phyloP scores from a whole-genome alignment of 2,113 vertebrate species.

The Ciconia boyciana region DNA sequence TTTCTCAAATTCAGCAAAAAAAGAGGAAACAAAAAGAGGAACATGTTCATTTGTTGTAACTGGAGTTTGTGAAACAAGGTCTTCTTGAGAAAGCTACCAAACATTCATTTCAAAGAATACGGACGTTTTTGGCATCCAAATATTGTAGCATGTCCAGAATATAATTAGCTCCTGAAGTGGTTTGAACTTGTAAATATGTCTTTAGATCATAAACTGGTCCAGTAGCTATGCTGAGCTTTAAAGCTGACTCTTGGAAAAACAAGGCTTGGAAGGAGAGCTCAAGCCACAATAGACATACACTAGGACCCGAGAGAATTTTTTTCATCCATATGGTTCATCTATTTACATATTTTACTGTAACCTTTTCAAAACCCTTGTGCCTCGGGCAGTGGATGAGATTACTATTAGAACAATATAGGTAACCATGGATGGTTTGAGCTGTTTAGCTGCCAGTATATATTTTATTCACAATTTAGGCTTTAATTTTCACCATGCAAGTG shows the following conservation, averaged over 20 bases:
- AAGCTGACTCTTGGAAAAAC: conserved; percentile 24
- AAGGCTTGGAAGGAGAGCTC: not conserved
- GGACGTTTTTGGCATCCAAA: conserved; percentile 49
- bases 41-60: conserved; percentile 74
- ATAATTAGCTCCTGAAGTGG: conserved; percentile 42
- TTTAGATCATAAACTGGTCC: conserved; percentile 50
- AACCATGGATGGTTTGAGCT: not conserved
- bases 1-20: conserved; percentile 68
- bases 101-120: conserved; percentile 72
- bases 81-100: conserved; percentile 72
- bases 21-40: conserved; percentile 78
- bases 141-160: conserved; percentile 49
- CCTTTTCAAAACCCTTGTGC: conserved; percentile 21
- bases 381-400: conserved; percentile 10
- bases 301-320: not conserved
- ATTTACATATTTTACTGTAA: conserved; percentile 57
- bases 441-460: not conserved
- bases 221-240: not conserved
- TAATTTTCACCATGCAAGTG: conserved; percentile 17
- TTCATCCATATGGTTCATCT: conserved; percentile 45
- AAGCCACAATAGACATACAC: not conserved
- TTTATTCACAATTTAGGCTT: conserved; percentile 15
- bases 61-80: conserved; percentile 68
- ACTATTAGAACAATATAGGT: conserved; percentile 21
- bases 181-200: conserved; percentile 60